Evolutionary conservation across 1,140 invertebrate species (phyloP), one percentile per base, ranked within the genome.

Genomic region (Brachionus paranguensis): DNA sequence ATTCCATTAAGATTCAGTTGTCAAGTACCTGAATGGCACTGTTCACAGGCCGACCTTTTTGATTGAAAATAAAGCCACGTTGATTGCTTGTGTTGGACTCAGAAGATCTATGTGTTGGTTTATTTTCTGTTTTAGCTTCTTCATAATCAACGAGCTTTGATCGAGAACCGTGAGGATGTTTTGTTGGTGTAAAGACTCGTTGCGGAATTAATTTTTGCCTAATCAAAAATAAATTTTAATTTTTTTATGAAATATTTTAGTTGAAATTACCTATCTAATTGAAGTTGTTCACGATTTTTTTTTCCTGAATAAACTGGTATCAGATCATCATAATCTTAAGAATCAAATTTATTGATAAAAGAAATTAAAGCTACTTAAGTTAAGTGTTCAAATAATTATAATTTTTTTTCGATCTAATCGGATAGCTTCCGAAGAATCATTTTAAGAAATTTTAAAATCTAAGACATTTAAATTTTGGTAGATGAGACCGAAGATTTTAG

Each of bases 221-320:
- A 5, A 50, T 7, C 0, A 50, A 27, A 12, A 45, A 72, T 11
- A 6, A 17, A 33, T 41, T 70, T 37, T 6, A 12, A 68, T 29
- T 12, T 70, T 33, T 33, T 70, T 14, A 70, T 37, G 0, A 27
- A 17, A 5, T 37, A 7, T 37, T 37, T 37, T 37, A 1, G 6
- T 33, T 33, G 50, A 20, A 60, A 37, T 64, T 81, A 81, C 78
- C 78, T 37, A 68, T 81, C 78, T 43, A 81, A 20, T 14, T 81
- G 78, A 41, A 81, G 27, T 24, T 33, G 53, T 10, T 6, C 33
- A 20, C 53, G 20, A 60, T 43, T 45, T 81, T 7, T 60, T 68
- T 81, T 81, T 8, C 43, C 37, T 27, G 78, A 64, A 64, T 81
- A 81, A 68, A 81, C 78, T 37, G 78, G 78, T 29, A 81, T 11